Conservation (phyloP, 2,888 invertebrate species). For the Cheilosia scutellata region DNA sequence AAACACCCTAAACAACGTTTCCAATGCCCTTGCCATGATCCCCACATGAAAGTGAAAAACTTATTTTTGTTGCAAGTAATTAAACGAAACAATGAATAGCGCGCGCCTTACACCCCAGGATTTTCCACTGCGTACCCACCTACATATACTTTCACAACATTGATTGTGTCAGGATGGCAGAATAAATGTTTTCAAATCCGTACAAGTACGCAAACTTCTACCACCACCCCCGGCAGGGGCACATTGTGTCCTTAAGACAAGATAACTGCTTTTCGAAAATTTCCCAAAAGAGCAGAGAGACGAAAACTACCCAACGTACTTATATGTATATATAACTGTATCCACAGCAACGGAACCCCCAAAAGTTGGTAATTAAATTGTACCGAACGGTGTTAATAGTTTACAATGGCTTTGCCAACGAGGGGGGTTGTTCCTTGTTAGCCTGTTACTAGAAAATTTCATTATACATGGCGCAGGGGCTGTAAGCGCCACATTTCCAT, state of each 20-base stretch:
- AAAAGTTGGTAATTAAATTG: slow-evolving; percentile 75
- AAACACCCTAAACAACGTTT: slow-evolving; percentile 15
- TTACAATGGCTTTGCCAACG: slow-evolving; percentile 64
- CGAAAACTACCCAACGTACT: slow-evolving; percentile 23
- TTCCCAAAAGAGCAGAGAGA: slow-evolving; percentile 25
- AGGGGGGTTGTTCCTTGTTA: slow-evolving; percentile 23
- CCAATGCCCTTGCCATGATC: slow-evolving; percentile 36
- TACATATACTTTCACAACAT: slow-evolving; percentile 37
- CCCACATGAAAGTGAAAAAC: slow-evolving; percentile 62
- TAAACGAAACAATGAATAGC: slow-evolving; percentile 68
- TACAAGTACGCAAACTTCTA: slow-evolving; percentile 44
- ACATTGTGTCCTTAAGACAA: slow-evolving; percentile 56
- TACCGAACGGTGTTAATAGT: slow-evolving; percentile 75
- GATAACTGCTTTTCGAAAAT: slow-evolving; percentile 61
- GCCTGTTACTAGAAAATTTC: slow-evolving; percentile 72
- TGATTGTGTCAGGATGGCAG: slow-evolving; percentile 64
- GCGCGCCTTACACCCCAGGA: slow-evolving; percentile 29
- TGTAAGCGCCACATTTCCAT: slow-evolving; percentile 32
- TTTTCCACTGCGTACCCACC: not conserved
- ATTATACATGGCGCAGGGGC: slow-evolving; percentile 50
- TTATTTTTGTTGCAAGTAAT: slow-evolving; percentile 71
- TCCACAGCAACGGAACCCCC: slow-evolving; percentile 38
- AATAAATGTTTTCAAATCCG: slow-evolving; percentile 70
- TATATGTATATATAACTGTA: not conserved
- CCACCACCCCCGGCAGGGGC: not conserved